Percentiles rank a stretch among this genome's conserved stretches.
Evolutionary conservation across 1,140 invertebrate genomes (phyloP).

Genomic region (Drosophila subpulchrella): DNA sequence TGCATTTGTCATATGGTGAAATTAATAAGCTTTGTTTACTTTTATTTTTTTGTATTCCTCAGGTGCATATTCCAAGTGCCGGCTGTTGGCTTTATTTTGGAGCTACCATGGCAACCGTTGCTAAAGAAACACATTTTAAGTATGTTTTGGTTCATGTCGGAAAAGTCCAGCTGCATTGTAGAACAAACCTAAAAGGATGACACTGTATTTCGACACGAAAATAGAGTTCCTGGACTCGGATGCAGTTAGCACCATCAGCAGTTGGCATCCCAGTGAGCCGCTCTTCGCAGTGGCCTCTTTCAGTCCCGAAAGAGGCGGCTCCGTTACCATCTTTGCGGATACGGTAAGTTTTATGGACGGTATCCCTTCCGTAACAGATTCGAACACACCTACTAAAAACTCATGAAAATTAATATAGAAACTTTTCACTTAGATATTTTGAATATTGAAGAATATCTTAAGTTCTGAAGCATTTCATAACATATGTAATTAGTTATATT

Average conservation of each 20-base stretch:
- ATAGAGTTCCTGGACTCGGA: constrained; percentile 89
- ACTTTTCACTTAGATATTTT: too few species aligned
- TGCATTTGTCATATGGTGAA: constrained; percentile 5
- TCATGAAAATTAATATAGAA: too few species aligned
- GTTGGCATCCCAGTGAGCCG: constrained; percentile 92
- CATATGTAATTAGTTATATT: too few species aligned
- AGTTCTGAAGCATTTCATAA: too few species aligned
- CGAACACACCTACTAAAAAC: too few species aligned
- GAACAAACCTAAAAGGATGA: constrained; percentile 85
- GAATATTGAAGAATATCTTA: not conserved
- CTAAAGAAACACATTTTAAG: not conserved
- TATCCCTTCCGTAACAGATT: not conserved
- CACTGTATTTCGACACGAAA: constrained; percentile 91
- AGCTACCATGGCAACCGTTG: constrained; percentile 54
- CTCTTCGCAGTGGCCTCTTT: constrained; percentile 94
- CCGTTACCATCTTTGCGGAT: constrained; percentile 95
- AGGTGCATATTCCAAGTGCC: constrained; percentile 6
- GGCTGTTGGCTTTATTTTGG: not conserved
- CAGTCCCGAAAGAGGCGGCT: constrained; percentile 94
- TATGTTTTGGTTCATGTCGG: constrained; percentile 52
- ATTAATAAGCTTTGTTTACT: not conserved
- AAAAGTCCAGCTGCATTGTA: not conserved
- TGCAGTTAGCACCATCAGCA: constrained; percentile 90
- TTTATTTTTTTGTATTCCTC: not conserved
- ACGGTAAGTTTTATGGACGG: constrained; percentile 86